Evolutionary conservation across 2,888 invertebrate genomes (phyloP).

Genomic region (Nudaria mundana): DNA sequence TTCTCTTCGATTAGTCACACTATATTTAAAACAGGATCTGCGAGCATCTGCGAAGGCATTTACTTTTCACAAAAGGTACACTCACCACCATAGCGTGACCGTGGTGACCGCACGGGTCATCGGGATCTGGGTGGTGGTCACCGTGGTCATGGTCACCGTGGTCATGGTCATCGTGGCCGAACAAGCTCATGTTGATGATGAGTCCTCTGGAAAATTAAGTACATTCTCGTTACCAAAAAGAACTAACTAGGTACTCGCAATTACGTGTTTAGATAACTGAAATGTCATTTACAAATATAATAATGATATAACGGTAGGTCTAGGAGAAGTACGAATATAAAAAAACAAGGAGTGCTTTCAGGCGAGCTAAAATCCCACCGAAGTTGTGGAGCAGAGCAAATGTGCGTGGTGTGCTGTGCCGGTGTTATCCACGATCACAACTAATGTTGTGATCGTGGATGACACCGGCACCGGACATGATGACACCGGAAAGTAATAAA

Average conservation of each 20-base stretch:
- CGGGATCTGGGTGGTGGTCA: slow-evolving; percentile 5
- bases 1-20: too few relatives aligned
- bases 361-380: background rate
- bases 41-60: too few relatives aligned
- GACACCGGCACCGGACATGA: too few relatives aligned
- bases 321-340: too few relatives aligned
- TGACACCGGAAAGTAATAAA: too few relatives aligned
- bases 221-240: background rate
- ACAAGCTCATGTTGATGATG: slow-evolving; percentile 5
- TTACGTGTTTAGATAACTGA: background rate
- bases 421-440: too few relatives aligned
- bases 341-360: too few relatives aligned
- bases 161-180: slow-evolving; percentile 1
- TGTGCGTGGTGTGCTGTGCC: too few relatives aligned
- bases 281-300: slow-evolving; percentile 1
- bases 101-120: slow-evolving; percentile 31
- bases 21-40: too few relatives aligned
- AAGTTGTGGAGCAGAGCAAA: background rate
- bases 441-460: too few relatives aligned
- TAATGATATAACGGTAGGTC: too few relatives aligned
- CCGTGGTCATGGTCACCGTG: slow-evolving; percentile 1
- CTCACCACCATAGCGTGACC: slow-evolving; percentile 59
- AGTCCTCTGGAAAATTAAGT: slow-evolving; percentile 5
- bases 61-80: too few relatives aligned
- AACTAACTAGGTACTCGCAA: background rate